Percentiles rank a stretch among this genome's conserved stretches.
These are phyloP conservation scores for Sturmia bella DNA, from an alignment of 2,888 invertebrate species.

Conservation along the genomic window DNA sequence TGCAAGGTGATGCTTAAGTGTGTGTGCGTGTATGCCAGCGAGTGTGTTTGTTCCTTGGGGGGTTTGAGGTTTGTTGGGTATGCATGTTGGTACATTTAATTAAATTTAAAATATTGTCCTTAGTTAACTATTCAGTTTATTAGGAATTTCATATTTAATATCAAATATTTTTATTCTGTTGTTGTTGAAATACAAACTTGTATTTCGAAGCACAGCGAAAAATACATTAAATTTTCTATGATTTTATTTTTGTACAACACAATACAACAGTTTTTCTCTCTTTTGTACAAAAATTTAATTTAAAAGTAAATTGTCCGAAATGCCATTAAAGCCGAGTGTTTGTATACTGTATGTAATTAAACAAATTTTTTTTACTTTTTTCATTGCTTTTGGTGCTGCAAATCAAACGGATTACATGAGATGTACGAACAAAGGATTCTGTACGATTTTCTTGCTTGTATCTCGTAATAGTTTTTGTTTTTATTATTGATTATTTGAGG, in stretches of 20 bases:
- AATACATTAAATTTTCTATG: constrained; percentile 33
- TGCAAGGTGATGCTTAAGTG: neutral
- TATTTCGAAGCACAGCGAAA: constrained; percentile 10
- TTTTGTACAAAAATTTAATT: constrained; percentile 23
- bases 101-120: constrained; percentile 68
- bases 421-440: constrained; percentile 28
- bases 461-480: constrained; percentile 25
- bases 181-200: neutral
- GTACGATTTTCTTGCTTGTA: constrained; percentile 16
- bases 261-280: neutral
- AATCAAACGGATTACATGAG: constrained; percentile 43
- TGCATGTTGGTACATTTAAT: constrained; percentile 60
- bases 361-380: constrained; percentile 52
- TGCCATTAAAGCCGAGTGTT: constrained; percentile 17
- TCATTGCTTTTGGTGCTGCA: constrained; percentile 27
- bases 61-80: constrained; percentile 28
- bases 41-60: neutral
- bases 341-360: constrained; percentile 57
- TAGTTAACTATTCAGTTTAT: constrained; percentile 69
- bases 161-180: constrained; percentile 24
- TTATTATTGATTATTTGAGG: constrained; percentile 36
- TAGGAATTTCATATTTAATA: constrained; percentile 61
- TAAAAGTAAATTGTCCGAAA: constrained; percentile 32
- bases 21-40: neutral
- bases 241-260: constrained; percentile 7